Evolutionary conservation across 2,888 invertebrate genomes (phyloP).

Genomic region (Andrena haemorrhoa): DNA sequence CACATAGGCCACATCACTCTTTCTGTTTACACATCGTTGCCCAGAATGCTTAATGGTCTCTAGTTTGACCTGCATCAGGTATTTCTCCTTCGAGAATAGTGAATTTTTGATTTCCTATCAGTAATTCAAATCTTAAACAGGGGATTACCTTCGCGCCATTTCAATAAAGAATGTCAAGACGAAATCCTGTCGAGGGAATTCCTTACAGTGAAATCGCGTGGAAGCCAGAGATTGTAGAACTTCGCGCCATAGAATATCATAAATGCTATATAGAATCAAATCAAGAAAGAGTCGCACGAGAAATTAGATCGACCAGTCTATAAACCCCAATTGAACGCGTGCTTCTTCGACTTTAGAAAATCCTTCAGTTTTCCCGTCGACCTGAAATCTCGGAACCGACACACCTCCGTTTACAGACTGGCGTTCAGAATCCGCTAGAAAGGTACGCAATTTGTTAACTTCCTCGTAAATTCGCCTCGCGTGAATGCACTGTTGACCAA

Average conservation of each 20-base stretch:
- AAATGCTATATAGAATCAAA: slow-evolving; percentile 24
- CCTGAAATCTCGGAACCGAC: background rate
- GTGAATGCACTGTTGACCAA: background rate
- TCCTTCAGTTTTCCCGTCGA: background rate
- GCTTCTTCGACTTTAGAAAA: slow-evolving; percentile 15
- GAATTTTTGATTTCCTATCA: too few species aligned
- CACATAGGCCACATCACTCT: too few species aligned
- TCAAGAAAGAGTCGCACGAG: slow-evolving; percentile 1
- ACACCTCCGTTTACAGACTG: slow-evolving; percentile 25
- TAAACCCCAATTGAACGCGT: background rate
- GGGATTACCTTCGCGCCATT: too few species aligned
- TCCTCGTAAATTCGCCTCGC: slow-evolving; percentile 11
- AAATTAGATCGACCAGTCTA: background rate
- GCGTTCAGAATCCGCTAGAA: slow-evolving; percentile 21
- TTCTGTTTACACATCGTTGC: too few species aligned
- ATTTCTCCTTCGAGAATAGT: too few species aligned
- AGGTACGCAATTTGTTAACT: slow-evolving; percentile 29
- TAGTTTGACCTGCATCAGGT: too few species aligned
- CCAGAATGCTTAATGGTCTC: too few species aligned
- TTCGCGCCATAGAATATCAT: background rate
- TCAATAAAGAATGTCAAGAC: too few species aligned
- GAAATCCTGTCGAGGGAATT: too few species aligned
- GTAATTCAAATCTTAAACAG: too few species aligned
- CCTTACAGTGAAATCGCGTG: too few species aligned
- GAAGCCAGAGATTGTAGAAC: background rate